phyloP scores from a whole-genome alignment of 2,113 vertebrate genomes.

The Periophthalmodon schlosseri region DNA sequence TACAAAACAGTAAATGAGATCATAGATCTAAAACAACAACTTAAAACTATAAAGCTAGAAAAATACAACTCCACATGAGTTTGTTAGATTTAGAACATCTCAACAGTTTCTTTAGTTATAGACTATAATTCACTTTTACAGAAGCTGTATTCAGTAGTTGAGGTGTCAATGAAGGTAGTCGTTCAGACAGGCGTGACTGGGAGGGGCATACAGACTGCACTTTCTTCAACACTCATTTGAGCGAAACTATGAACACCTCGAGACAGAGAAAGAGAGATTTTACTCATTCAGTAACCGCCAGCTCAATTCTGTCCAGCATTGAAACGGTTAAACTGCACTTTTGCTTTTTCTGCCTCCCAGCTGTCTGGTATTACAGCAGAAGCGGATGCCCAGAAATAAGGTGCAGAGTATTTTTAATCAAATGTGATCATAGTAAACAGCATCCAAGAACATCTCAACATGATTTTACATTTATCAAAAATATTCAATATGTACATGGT shows the following conservation, averaged over 20 bases:
- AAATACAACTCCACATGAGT: background rate
- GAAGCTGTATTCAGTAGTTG: background rate
- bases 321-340: constrained; percentile 81
- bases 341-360: constrained; percentile 63
- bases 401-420: constrained; percentile 46
- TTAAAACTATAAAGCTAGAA: background rate
- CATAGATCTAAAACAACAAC: background rate
- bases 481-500: background rate
- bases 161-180: constrained; percentile 45
- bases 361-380: constrained; percentile 56
- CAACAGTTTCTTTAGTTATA: background rate
- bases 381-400: constrained; percentile 61
- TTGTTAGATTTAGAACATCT: too few species aligned
- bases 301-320: constrained; percentile 72
- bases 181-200: constrained; percentile 63
- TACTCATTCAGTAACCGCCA: constrained; percentile 74
- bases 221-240: constrained; percentile 50
- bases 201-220: constrained; percentile 47
- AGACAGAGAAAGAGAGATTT: constrained; percentile 63
- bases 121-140: background rate
- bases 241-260: constrained; percentile 63
- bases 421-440: background rate
- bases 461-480: background rate
- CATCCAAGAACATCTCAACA: background rate
- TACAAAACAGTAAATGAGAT: background rate